Base-by-base conservation (phyloP, 37 sponge, comb jelly and placozoan genomes). In the Beroe ovata region DNA sequence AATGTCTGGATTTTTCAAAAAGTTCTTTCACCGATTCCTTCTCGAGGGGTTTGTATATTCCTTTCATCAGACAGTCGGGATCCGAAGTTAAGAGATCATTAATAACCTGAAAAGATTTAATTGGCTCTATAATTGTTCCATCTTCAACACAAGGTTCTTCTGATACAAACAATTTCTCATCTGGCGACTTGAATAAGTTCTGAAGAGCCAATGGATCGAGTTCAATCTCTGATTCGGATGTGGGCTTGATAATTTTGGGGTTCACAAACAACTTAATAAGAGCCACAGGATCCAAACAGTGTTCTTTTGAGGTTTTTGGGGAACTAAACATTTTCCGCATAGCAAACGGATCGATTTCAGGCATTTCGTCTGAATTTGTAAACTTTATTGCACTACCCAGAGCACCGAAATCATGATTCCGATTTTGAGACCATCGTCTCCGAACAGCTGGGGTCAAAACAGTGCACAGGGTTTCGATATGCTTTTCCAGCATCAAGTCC, bases 401-500 rank as follows among this genome's bases (percentile, higher is more conserved):
- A 0, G 42, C 84, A 18, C 84, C 84, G 54, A 77, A 77, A 20
- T 77, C 84, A 26, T 42, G 41, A 35, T 29, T 77, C 23, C 20
- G 21, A 54, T 77, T 77, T 25, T 77, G 28, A 54, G 84, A 77
- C 84, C 84, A 77, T 2, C 84, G 84, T 77, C 28, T 77, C n/a
- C 84, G 16, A 35, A 77, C 54, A 42, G 41, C 41, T 1, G 84
- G 84, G 23, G 42, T 39, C 28, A 77, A 42, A 35, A 42, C 84
- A n/a, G 84, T 54, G 41, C 84, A 77, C 0, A 77, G 47, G 1
- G 84, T 40, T 16, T 77, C 47, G 41, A 77, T 54, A 23, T 77
- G 42, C 4, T 42, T 19, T 4, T 77, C 38, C 1, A 42, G 25
- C 54, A 25, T 54, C 38, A 21, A 6, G 23, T 77, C 84, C 11